Conservation (phyloP, 2,113 vertebrate genomes). For the Hemibagrus wyckioides region DNA sequence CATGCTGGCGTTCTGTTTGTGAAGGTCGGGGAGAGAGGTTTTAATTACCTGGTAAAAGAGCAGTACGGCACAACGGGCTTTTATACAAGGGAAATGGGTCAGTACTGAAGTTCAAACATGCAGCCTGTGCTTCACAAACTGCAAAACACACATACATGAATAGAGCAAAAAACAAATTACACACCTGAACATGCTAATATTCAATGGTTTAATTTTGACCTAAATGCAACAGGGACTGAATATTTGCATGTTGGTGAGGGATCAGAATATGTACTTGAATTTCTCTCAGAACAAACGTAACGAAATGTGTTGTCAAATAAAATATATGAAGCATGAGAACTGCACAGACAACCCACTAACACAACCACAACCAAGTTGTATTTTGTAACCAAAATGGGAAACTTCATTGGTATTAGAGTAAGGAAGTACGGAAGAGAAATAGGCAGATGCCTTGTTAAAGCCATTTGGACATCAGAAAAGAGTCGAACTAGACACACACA, state of each 20-base stretch:
- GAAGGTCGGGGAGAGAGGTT: slow-evolving; percentile 75
- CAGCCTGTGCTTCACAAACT: slow-evolving; percentile 33
- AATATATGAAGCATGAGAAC: slow-evolving; percentile 22
- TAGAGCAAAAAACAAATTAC: background rate
- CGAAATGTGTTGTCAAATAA: background rate
- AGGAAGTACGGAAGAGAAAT: background rate
- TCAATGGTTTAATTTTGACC: background rate
- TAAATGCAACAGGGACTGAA: background rate
- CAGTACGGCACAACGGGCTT: slow-evolving; percentile 54
- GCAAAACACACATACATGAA: background rate
- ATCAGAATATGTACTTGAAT: background rate
- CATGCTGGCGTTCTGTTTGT: slow-evolving; percentile 68
- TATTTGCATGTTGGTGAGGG: background rate
- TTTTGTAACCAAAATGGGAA: background rate
- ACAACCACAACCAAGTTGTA: too few species aligned
- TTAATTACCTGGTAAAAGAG: slow-evolving; percentile 70
- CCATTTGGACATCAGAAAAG: background rate
- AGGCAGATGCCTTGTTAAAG: background rate
- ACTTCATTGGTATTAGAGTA: background rate
- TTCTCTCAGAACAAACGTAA: background rate
- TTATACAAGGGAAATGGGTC: slow-evolving; percentile 46
- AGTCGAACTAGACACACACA: background rate
- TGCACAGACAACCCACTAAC: background rate
- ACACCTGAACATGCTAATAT: background rate
- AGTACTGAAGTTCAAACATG: slow-evolving; percentile 49